These are phyloP conservation scores for Oligia fasciuncula DNA, from an alignment of 2,888 invertebrate genomes.

Conservation along the genomic window DNA sequence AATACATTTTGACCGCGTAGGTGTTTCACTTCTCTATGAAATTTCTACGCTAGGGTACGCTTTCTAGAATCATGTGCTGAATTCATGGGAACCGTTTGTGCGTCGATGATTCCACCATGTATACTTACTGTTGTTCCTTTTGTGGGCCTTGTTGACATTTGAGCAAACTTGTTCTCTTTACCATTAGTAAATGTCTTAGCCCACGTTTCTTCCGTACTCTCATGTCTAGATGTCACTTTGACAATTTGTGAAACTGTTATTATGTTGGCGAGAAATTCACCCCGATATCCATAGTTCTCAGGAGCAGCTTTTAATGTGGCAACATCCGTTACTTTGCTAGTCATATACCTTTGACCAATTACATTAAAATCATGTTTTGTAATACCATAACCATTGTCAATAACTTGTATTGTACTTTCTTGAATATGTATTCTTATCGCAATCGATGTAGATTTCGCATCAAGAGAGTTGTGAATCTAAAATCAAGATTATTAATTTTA, in stretches of 20 bases:
- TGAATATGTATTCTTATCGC: conserved; percentile 92
- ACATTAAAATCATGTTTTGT: conserved; percentile 87
- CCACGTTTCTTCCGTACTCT: conserved; percentile 87
- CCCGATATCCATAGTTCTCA: conserved; percentile 91
- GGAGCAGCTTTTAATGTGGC: conserved; percentile 87
- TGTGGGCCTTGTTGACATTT: conserved; percentile 88
- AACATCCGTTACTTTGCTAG: conserved; percentile 91
- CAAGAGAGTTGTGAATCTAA: conserved; percentile 92
- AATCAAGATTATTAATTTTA: conserved; percentile 53
- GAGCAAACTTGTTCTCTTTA: conserved; percentile 76
- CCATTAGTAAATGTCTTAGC: conserved; percentile 89
- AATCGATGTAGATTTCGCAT: conserved; percentile 92
- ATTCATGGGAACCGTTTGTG: not conserved
- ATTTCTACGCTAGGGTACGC: not conserved
- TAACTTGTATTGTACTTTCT: conserved; percentile 92
- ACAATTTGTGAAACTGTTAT: conserved; percentile 89
- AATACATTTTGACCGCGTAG: not conserved
- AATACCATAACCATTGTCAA: conserved; percentile 94
- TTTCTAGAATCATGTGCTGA: not conserved
- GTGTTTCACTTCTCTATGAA: not conserved
- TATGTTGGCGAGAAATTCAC: conserved; percentile 92
- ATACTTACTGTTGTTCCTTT: conserved; percentile 92
- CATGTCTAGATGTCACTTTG: conserved; percentile 90
- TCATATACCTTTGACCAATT: conserved; percentile 91
- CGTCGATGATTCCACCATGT: not conserved